Conservation (phyloP, 1,140 invertebrate species). For the Plutomurus gul region DNA sequence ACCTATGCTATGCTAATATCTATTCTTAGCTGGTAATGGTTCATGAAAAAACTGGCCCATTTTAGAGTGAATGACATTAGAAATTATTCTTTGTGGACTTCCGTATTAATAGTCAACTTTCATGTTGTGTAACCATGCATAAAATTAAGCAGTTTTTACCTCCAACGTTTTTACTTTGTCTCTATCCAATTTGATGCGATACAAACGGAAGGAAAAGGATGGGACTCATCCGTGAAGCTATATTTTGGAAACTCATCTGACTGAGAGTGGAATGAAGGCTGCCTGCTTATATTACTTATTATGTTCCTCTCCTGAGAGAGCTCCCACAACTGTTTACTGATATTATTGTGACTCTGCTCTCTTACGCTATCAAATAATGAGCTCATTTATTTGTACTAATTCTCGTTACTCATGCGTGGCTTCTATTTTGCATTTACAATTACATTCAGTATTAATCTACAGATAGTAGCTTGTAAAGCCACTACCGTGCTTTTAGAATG, state of each 20-base stretch:
- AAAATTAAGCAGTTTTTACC: constrained; percentile 53
- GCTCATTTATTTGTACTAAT: not conserved
- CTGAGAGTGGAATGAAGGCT: not conserved
- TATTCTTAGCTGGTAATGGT: constrained; percentile 33
- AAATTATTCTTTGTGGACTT: constrained; percentile 53
- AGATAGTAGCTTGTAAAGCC: not conserved
- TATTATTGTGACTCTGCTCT: not conserved
- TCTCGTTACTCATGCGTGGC: constrained; percentile 19
- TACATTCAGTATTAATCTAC: not conserved
- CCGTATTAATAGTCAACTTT: constrained; percentile 52
- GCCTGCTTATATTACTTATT: not conserved
- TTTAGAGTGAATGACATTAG: constrained; percentile 53
- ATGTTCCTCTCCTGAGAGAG: not conserved
- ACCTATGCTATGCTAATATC: not conserved
- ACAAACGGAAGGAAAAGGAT: constrained; percentile 42
- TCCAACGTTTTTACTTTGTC: constrained; percentile 41
- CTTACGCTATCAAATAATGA: constrained; percentile 18
- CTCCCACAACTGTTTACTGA: constrained; percentile 2
- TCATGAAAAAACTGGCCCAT: constrained; percentile 51
- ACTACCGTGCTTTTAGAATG: not conserved
- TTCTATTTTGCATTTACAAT: not conserved
- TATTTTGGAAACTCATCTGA: constrained; percentile 38
- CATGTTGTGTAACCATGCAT: constrained; percentile 53
- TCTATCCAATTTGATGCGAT: constrained; percentile 41
- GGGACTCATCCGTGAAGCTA: constrained; percentile 42